Evolutionary conservation across 1,140 invertebrate genomes (phyloP).

Genomic region (Tetragonula clypearis): DNA sequence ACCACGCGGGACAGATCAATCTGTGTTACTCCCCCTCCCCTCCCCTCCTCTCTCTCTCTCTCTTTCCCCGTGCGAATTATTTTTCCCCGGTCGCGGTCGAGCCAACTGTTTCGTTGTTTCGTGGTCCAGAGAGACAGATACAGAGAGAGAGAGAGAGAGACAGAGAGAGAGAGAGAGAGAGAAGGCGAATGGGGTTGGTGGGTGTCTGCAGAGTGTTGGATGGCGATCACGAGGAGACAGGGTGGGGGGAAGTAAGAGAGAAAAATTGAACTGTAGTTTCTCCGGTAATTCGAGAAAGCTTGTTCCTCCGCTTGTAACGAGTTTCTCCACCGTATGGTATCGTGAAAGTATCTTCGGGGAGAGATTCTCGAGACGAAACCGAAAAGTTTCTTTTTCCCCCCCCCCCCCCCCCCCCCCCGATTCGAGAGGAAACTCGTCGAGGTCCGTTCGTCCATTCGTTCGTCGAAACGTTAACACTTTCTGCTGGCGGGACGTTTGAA

Average conservation of each 20-base stretch:
- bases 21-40: slow-evolving; percentile 50
- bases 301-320: too few relatives aligned
- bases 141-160: not conserved
- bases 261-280: not conserved
- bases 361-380: too few relatives aligned
- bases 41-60: too few relatives aligned
- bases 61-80: slow-evolving; percentile 52
- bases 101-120: not conserved
- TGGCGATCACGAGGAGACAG: not conserved
- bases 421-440: not conserved
- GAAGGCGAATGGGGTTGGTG: too few relatives aligned
- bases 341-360: too few relatives aligned
- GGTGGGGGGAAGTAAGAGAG: too few relatives aligned
- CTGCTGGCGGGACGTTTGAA: too few relatives aligned
- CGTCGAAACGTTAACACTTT: too few relatives aligned
- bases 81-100: slow-evolving; percentile 20
- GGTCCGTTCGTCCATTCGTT: too few relatives aligned
- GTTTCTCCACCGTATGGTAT: too few relatives aligned
- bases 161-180: not conserved
- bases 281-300: not conserved
- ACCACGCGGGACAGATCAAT: slow-evolving; percentile 63
- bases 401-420: too few relatives aligned
- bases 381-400: too few relatives aligned
- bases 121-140: not conserved
- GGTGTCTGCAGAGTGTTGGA: not conserved